Conservation (phyloP, 2,888 invertebrate genomes). For the Agrochola litura region DNA sequence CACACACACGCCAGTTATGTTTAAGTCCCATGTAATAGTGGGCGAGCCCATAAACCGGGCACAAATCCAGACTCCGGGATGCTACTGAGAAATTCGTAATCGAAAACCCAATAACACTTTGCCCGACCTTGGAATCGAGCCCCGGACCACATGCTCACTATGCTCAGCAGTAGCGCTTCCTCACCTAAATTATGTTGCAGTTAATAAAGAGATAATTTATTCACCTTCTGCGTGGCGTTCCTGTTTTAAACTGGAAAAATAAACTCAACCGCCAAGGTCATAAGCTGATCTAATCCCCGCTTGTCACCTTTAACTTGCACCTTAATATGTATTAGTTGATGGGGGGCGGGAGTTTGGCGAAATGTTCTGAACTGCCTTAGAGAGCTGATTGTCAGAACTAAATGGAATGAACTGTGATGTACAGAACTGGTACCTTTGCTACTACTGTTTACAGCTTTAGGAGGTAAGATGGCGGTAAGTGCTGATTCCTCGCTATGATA, state of each 20-base stretch:
- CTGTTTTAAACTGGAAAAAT: too few relatives aligned
- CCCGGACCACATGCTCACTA: too few relatives aligned
- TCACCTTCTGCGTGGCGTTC: neutral
- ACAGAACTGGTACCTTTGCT: conserved; percentile 27
- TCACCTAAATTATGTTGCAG: too few relatives aligned
- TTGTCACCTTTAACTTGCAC: conserved; percentile 58
- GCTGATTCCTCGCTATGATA: neutral
- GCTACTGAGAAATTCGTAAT: too few relatives aligned
- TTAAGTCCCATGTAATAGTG: too few relatives aligned
- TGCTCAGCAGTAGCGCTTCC: too few relatives aligned
- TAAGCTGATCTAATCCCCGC: conserved; percentile 6
- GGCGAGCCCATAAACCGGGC: too few relatives aligned
- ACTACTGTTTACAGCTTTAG: conserved; percentile 1
- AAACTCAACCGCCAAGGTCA: neutral
- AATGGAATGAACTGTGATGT: conserved; percentile 67
- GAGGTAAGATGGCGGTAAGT: neutral
- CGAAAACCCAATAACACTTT: too few relatives aligned
- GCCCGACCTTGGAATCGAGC: too few relatives aligned
- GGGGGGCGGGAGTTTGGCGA: conserved; percentile 83
- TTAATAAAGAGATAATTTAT: too few relatives aligned
- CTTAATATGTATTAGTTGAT: conserved; percentile 83
- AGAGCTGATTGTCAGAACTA: conserved; percentile 79
- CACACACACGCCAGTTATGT: too few relatives aligned
- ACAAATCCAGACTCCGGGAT: too few relatives aligned
- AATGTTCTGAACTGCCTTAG: conserved; percentile 80